These are phyloP conservation scores for Halictus quadricinctus DNA, from an alignment of 2,888 invertebrate species.

Conservation along the genomic window DNA sequence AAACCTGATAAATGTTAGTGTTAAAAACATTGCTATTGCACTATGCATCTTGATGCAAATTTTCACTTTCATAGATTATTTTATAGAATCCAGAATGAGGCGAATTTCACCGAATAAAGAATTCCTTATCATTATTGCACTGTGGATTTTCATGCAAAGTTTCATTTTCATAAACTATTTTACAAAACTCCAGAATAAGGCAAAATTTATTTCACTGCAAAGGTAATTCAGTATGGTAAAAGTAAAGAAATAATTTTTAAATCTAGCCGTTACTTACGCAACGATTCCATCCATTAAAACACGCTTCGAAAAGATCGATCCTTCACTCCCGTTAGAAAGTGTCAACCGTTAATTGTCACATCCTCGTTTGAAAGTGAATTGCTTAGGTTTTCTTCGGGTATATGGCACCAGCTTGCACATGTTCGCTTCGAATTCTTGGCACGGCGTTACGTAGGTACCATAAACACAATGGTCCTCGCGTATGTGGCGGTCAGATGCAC, in stretches of 20 bases:
- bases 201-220: no score
- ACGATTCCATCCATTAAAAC: neutral
- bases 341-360: conserved; percentile 23
- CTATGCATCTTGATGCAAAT: no score
- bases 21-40: neutral
- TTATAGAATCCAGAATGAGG: no score
- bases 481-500: conserved; percentile 21
- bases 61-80: no score
- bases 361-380: conserved; percentile 34
- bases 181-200: neutral
- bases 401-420: conserved; percentile 9
- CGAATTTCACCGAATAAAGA: no score
- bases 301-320: neutral
- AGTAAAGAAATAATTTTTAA: neutral
- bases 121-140: neutral
- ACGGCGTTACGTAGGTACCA: conserved; percentile 7
- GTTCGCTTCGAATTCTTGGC: conserved; percentile 21
- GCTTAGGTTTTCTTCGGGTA: neutral
- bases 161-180: neutral
- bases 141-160: neutral
- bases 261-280: neutral
- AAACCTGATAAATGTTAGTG: neutral
- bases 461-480: conserved; percentile 1
- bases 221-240: neutral
- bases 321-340: conserved; percentile 28